Percentiles rank a stretch among this genome's conserved stretches.
Evolutionary conservation across 35 echinoderm and acorn worm genomes (phyloP).

Genomic region (Acanthaster planci): DNA sequence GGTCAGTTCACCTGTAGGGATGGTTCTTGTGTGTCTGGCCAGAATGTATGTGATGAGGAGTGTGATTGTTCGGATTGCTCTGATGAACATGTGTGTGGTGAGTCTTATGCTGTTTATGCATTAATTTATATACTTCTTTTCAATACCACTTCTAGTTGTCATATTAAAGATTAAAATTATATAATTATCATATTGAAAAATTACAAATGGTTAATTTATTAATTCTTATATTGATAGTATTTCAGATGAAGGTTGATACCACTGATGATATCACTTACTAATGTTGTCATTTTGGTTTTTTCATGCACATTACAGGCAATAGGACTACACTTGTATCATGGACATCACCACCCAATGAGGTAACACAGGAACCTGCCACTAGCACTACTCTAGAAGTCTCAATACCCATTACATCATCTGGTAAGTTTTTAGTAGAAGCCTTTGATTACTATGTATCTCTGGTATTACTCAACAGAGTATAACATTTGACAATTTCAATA

Average conservation of each 20-base stretch:
- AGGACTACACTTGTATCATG: not conserved
- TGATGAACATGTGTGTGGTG: conserved; percentile 52
- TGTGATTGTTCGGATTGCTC: conserved; percentile 63
- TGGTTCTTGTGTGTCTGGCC: conserved; percentile 37
- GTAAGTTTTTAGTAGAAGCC: not conserved
- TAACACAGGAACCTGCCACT: not conserved
- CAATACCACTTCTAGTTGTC: too few species aligned
- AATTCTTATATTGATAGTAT: too few species aligned
- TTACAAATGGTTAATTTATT: too few species aligned
- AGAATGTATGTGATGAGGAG: conserved; percentile 19
- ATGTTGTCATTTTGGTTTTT: not conserved
- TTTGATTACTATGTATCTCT: not conserved
- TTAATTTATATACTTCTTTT: too few species aligned
- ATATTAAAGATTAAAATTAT: too few species aligned
- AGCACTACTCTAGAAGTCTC: not conserved
- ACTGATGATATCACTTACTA: too few species aligned
- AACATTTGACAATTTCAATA: too few species aligned
- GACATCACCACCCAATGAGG: not conserved
- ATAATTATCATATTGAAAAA: too few species aligned
- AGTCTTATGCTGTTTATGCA: not conserved
- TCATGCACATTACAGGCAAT: not conserved
- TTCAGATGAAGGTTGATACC: too few species aligned
- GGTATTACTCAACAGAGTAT: too few species aligned
- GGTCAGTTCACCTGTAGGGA: conserved; percentile 71
- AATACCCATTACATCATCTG: too few species aligned